Percentiles rank a stretch among this genome's conserved stretches.
Evolutionary conservation across 2,888 invertebrate genomes (phyloP).

Genomic region (Ochropleura leucogaster): DNA sequence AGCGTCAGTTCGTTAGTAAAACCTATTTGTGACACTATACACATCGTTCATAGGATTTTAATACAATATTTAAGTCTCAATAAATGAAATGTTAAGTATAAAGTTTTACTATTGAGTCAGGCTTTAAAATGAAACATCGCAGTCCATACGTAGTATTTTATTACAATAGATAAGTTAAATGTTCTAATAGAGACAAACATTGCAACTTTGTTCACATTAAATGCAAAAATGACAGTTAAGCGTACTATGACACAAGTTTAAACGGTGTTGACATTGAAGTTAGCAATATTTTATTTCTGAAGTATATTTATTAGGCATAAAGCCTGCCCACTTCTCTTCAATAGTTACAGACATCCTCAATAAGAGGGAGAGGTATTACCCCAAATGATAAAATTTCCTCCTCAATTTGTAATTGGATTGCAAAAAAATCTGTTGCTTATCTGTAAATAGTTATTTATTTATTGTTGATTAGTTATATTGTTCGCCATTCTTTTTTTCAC

Average conservation of each 20-base stretch:
- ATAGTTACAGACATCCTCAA: background rate
- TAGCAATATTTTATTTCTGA: background rate
- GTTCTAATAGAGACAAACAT: conserved; percentile 29
- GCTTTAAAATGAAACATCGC: conserved; percentile 30
- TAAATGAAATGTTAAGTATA: conserved; percentile 12
- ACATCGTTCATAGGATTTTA: background rate
- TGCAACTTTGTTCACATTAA: conserved; percentile 46
- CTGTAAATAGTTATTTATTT: conserved; percentile 38
- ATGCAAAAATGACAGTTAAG: conserved; percentile 30
- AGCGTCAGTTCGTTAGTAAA: conserved; percentile 14
- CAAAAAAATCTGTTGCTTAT: background rate
- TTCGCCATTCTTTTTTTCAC: background rate
- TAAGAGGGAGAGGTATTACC: background rate
- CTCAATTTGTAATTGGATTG: background rate
- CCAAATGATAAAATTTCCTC: background rate
- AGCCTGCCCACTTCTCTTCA: too few relatives aligned
- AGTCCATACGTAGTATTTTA: conserved; percentile 17
- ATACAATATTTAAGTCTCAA: conserved; percentile 17
- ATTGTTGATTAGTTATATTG: conserved; percentile 49
- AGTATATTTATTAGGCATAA: background rate
- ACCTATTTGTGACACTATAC: conserved; percentile 3
- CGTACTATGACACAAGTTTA: conserved; percentile 43
- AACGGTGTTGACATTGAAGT: conserved; percentile 52
- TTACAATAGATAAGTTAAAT: background rate
- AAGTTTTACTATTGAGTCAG: conserved; percentile 4